Evolutionary conservation across 2,797 vertebrate genomes (phyloP), one percentile per base, ranked within the genome.

Genomic region (Muscicapa striata): DNA sequence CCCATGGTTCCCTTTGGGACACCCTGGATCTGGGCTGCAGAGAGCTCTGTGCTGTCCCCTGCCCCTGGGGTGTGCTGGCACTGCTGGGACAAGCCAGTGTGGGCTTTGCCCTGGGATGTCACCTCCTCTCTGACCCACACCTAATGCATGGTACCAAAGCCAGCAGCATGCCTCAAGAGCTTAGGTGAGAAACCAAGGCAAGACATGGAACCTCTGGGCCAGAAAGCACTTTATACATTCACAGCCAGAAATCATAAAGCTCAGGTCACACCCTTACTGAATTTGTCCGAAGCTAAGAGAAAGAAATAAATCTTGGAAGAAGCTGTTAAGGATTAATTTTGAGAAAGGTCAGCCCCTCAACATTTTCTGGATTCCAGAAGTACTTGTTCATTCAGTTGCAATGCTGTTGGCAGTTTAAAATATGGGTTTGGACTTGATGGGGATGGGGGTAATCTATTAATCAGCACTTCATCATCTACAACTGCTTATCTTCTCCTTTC

Each of bases 381-480:
- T 76, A 82, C 74, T 94, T 75, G 74, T 78, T 90, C 74, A 75
- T 92, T 87, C 76, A 55, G 27, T 87, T 86, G 74, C 77, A 77
- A 32, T 90, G 68, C 67, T 80, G 46, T 73, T 95, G 84, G 75
- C 82, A 76, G 85, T 72, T 90, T 96, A 93, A 97, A 97, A 96
- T 92, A 96, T 93, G 87, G 61, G 29, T 72, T 90, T 89, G 82
- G 77, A 80, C 90, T 83, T 87, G 70, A 34, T 73, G 46, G 73
- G 82, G 67, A 81, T 62, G 49, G 43, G 87, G 38, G 55, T 54
- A 91, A 92, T 96, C 87, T 81, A 51, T 94, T 96, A 94, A 95
- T 93, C 89, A 93, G 80, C 74, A 72, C 88, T 97, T 94, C 86
- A 91, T 96, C 95, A 96, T 94, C 55, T 96, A 70, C 91, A 96